A percentile compares a stretch with the other conserved stretches of the same genome.
Conservation (phyloP, 2,797 vertebrate species). For the Cheirogaleus major region DNA sequence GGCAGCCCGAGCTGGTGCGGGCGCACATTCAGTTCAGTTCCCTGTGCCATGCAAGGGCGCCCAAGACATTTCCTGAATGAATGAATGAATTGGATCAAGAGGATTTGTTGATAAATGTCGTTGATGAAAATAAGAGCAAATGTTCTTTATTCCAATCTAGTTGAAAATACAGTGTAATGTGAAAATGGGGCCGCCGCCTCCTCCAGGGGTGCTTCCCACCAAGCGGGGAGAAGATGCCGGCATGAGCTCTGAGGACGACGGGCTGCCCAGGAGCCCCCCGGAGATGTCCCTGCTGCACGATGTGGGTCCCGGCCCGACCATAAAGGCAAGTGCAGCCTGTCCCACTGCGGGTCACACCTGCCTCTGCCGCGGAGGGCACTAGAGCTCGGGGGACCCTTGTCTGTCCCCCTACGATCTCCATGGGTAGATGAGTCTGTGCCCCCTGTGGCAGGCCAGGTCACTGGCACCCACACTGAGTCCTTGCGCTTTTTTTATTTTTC, state of each 20-base stretch:
- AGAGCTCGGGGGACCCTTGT: background rate
- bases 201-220: constrained; percentile 85
- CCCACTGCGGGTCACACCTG: accelerated
- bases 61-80: background rate
- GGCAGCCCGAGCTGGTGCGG: background rate
- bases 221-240: constrained; percentile 88
- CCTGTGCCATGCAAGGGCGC: background rate
- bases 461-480: background rate
- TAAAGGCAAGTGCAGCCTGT: constrained; percentile 85
- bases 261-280: constrained; percentile 87
- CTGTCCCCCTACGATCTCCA: background rate
- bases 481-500: background rate
- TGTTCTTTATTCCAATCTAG: constrained; percentile 82
- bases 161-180: constrained; percentile 94
- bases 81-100: background rate
- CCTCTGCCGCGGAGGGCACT: accelerated
- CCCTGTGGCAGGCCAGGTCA: background rate
- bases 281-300: constrained; percentile 87
- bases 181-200: constrained; percentile 91
- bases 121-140: background rate
- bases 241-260: constrained; percentile 89
- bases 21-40: background rate
- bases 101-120: background rate
- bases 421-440: background rate
- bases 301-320: constrained; percentile 71